Evolutionary conservation across 23 tunicate species (phyloP), one percentile per base, ranked within the genome.

Genomic region (Ciona savignyi): DNA sequence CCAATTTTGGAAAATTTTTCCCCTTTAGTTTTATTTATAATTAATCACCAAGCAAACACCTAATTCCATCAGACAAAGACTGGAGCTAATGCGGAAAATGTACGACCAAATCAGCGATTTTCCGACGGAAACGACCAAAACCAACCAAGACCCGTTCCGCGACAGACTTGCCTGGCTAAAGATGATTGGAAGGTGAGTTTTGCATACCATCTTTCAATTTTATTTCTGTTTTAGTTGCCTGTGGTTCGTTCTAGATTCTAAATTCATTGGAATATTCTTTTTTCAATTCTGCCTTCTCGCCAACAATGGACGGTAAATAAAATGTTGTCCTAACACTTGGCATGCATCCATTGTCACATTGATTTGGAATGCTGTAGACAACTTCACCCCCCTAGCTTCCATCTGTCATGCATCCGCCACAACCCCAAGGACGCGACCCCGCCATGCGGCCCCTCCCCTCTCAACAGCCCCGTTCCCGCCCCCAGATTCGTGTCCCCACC

Each of bases 11-110:
- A 11, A 49, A 49, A 49, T 49, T 49, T 49, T 49, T 49, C 19
- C 61, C 61, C 20, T 11, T 11, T 11, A 49, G 15, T 49, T 49
- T 49, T 49, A 11, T 49, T 49, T 49, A 49, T 20, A 49, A 49
- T 49, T 49, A 11, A 20, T 49, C 19, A 49, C 61, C 15, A 15
- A 49, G n/a, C n/a, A n/a, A n/a, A n/a, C 24, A n/a, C 24, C 26
- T 11, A 65, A 65, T 20, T 65, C 30, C 21, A 15, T n/a, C 51
- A 90, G 90, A 61, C 80, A 80, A 72, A 81, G 98, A 23, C 70
- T 93, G 56, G 98, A 93, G 22, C 51, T 88, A 60, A 93, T 93
- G 98, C 31, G 94, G 27, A 93, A 93, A 78, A 81, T 93, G 98
- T 93, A 86, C 75, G 89, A 93, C 35, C 90, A 81, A 73, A 93